Conservation (phyloP, 2,888 invertebrate species). For the Operophtera brumata region DNA sequence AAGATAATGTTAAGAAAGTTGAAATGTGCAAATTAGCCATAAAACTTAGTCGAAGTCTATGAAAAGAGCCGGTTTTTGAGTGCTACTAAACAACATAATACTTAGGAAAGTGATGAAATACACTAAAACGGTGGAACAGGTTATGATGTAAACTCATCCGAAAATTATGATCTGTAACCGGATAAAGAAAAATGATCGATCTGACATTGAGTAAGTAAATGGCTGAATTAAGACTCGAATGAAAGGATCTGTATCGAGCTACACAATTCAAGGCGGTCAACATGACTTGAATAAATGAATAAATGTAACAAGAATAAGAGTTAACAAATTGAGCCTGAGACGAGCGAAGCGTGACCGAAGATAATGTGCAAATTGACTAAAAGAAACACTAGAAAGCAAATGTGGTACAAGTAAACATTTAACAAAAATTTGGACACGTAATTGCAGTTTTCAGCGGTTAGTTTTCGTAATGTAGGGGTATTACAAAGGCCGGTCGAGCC, state of each 20-base stretch:
- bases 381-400: constrained; percentile 55
- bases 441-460: constrained; percentile 2
- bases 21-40: constrained; percentile 17
- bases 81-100: constrained; percentile 22
- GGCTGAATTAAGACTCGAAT: constrained; percentile 33
- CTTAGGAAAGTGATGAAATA: constrained; percentile 26
- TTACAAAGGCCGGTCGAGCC: constrained; percentile 29
- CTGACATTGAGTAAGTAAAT: constrained; percentile 33
- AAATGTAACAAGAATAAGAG: constrained; percentile 43
- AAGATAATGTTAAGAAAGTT: constrained; percentile 16
- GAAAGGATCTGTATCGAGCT: constrained; percentile 40
- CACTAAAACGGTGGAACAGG: constrained; percentile 15
- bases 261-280: constrained; percentile 44
- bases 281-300: constrained; percentile 40
- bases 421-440: constrained; percentile 20
- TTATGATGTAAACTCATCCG: constrained; percentile 23
- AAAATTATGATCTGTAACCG: constrained; percentile 11
- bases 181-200: constrained; percentile 23
- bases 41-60: constrained; percentile 9
- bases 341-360: constrained; percentile 58
- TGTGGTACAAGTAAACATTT: constrained; percentile 24
- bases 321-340: constrained; percentile 48
- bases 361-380: constrained; percentile 54
- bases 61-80: constrained; percentile 26
- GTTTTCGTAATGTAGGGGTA: constrained; percentile 33